A percentile compares a stretch with the other conserved stretches of the same genome.
These are phyloP conservation scores for Pristionchus pacificus DNA, from an alignment of 1,140 invertebrate genomes.

Conservation along the genomic window DNA sequence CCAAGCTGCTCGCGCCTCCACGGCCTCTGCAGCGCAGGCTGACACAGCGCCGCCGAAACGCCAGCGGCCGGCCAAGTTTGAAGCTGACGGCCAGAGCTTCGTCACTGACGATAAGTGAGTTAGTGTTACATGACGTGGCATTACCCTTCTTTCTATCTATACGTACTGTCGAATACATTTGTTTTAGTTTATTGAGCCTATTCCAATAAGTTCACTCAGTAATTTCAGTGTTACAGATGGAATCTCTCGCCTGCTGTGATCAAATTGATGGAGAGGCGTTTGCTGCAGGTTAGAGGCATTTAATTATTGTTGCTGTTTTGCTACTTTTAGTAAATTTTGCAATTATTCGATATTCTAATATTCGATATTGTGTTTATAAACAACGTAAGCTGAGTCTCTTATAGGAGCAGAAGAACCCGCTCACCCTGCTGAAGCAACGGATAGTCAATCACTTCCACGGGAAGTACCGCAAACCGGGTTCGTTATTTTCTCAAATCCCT, in stretches of 20 bases:
- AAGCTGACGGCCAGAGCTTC: not conserved
- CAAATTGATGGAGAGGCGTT: slow-evolving; percentile 15
- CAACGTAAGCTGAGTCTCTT: not conserved
- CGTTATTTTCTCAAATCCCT: not conserved
- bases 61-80: not conserved
- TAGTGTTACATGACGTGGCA: too few relatives aligned
- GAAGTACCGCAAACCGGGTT: slow-evolving; percentile 39
- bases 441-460: slow-evolving; percentile 44
- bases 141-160: too few relatives aligned
- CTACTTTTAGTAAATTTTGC: too few relatives aligned
- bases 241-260: slow-evolving; percentile 22
- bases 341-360: too few relatives aligned
- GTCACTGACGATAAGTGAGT: not conserved
- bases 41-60: not conserved
- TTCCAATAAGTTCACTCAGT: not conserved
- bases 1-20: not conserved
- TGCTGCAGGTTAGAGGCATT: slow-evolving; percentile 18
- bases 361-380: not conserved
- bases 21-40: not conserved
- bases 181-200: not conserved
- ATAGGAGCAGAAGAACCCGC: slow-evolving; percentile 39
- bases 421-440: slow-evolving; percentile 45
- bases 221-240: not conserved
- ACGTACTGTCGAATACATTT: too few relatives aligned
- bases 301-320: too few relatives aligned